phyloP scores from a whole-genome alignment of 2,797 vertebrate genomes.

The Vultur gryphus region DNA sequence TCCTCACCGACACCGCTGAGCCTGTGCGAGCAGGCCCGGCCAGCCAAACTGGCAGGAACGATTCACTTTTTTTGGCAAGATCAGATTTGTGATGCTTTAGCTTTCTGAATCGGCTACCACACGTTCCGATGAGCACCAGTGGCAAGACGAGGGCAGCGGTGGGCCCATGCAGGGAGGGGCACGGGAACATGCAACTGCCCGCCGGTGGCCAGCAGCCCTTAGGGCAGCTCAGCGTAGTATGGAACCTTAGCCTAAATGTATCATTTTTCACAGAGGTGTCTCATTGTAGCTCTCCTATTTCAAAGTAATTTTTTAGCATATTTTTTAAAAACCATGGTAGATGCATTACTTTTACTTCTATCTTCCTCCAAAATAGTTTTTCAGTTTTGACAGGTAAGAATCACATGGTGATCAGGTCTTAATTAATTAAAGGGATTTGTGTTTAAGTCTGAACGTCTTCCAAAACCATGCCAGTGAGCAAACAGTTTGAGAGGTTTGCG shows the following conservation, averaged over 20 bases:
- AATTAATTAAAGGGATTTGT: neutral
- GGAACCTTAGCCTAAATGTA: neutral
- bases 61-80: neutral
- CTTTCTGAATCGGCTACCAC: neutral
- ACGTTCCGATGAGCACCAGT: rapidly evolving
- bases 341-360: neutral
- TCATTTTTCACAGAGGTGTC: neutral
- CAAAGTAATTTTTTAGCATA: neutral
- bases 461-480: neutral
- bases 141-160: neutral
- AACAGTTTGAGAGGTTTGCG: neutral
- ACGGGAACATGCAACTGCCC: neutral
- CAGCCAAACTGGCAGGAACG: neutral
- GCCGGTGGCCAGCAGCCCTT: neutral
- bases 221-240: neutral
- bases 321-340: neutral
- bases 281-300: neutral
- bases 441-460: neutral
- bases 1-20: rapidly evolving
- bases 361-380: neutral
- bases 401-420: neutral
- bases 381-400: neutral
- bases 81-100: neutral
- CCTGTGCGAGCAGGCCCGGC: neutral
- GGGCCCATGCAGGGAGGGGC: neutral